Percentiles rank a stretch among this genome's conserved stretches.
These are phyloP conservation scores for Heliconius charithonia DNA, from an alignment of 2,888 invertebrate genomes.

Conservation along the genomic window DNA sequence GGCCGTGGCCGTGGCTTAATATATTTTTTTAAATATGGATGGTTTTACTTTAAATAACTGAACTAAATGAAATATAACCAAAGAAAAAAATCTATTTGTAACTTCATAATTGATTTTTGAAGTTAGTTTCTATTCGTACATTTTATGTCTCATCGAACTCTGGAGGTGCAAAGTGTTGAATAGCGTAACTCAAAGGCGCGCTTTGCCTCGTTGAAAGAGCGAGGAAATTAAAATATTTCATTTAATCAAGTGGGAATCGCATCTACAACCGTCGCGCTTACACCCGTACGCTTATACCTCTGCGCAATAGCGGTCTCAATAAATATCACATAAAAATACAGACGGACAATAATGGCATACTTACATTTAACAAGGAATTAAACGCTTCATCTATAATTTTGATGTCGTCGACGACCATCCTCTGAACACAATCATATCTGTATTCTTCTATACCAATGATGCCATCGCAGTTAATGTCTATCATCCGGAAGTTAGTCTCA, in stretches of 20 bases:
- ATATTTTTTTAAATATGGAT: slow-evolving; percentile 17
- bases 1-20: slow-evolving; percentile 36
- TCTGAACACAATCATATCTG: slow-evolving; percentile 91
- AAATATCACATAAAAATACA: too few species aligned
- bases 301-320: too few species aligned
- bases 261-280: too few species aligned
- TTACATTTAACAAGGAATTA: slow-evolving; percentile 89
- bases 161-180: too few species aligned
- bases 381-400: slow-evolving; percentile 90
- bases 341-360: slow-evolving; percentile 55
- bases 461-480: slow-evolving; percentile 91
- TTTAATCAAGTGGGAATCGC: too few species aligned
- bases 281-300: too few species aligned
- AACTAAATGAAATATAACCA: neutral
- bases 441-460: slow-evolving; percentile 91
- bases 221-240: too few species aligned
- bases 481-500: slow-evolving; percentile 91
- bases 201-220: too few species aligned
- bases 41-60: neutral
- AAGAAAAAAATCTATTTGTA: neutral
- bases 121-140: neutral
- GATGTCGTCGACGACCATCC: slow-evolving; percentile 91
- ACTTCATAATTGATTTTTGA: neutral
- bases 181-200: too few species aligned
- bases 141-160: too few species aligned